Conservation (phyloP, 53 echinoderm and acorn worm species). For the Antedon mediterranea region DNA sequence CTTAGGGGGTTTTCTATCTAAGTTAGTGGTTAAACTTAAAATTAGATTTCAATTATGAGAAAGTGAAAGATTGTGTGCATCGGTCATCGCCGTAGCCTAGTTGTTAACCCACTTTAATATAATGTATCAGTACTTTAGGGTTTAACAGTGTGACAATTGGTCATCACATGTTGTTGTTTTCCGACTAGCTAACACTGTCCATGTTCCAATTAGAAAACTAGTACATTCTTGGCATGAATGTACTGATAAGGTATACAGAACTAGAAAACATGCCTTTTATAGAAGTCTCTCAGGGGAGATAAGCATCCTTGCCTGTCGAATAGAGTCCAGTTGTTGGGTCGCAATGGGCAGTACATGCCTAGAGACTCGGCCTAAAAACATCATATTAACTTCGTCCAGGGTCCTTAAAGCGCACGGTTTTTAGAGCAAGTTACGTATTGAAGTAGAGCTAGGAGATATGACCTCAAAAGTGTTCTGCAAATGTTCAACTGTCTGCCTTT, state of each 20-base stretch:
- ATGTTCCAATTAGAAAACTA: background rate
- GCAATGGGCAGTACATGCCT: background rate
- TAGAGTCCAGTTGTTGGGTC: background rate
- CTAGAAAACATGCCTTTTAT: conserved; percentile 1
- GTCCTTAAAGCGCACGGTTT: background rate
- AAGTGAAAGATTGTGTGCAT: background rate
- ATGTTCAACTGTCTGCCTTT: background rate
- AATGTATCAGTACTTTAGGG: background rate
- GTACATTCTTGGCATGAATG: conserved; percentile 1
- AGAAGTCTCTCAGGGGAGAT: background rate
- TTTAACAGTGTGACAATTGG: background rate
- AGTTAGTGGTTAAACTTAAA: background rate
- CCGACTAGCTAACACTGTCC: conserved; percentile 1
- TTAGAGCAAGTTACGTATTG: background rate
- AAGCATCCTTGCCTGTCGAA: background rate
- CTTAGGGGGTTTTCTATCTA: background rate
- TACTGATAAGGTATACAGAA: background rate
- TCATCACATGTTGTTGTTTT: background rate
- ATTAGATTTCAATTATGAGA: background rate
- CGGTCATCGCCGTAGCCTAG: background rate
- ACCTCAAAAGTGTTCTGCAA: background rate
- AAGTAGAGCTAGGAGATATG: background rate
- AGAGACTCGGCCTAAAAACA: background rate
- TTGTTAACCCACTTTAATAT: background rate
- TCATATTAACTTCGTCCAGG: background rate